Percentiles rank a stretch among this genome's conserved stretches.
Evolutionary conservation across 1,140 invertebrate species (phyloP).

Genomic region (Bombus polaris): DNA sequence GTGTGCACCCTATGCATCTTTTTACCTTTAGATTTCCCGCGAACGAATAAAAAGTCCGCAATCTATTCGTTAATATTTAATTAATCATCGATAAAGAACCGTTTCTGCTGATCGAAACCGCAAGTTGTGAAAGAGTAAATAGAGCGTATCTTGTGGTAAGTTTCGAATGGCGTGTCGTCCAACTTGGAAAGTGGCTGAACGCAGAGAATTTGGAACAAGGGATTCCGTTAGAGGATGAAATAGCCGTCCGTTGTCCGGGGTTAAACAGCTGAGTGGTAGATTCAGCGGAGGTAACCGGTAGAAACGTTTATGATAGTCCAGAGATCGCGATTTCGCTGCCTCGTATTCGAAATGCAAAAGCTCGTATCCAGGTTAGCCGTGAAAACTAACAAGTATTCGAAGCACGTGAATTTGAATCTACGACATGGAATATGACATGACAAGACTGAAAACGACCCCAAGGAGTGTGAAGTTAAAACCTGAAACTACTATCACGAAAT

Average conservation of each 20-base stretch:
- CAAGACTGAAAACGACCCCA: background rate
- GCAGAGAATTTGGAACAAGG: background rate
- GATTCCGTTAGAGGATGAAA: background rate
- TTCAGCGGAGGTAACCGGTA: background rate
- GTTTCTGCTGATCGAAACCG: background rate
- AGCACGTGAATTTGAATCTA: background rate
- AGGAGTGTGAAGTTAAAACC: background rate
- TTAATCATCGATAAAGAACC: no score
- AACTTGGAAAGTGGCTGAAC: background rate
- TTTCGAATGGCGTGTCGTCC: background rate
- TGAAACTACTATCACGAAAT: background rate
- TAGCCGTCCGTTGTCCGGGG: background rate
- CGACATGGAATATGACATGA: background rate
- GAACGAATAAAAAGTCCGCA: no score
- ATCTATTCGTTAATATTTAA: no score
- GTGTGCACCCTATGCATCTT: no score
- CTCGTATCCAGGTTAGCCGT: background rate
- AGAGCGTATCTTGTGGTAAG: background rate
- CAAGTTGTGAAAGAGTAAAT: background rate
- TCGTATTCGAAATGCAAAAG: background rate
- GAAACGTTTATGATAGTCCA: background rate
- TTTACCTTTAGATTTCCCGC: no score
- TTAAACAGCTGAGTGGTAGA: background rate
- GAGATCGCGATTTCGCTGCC: background rate
- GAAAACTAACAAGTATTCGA: background rate